These are phyloP conservation scores for Nephrotoma appendiculata DNA, from an alignment of 2,888 invertebrate species.

Conservation along the genomic window DNA sequence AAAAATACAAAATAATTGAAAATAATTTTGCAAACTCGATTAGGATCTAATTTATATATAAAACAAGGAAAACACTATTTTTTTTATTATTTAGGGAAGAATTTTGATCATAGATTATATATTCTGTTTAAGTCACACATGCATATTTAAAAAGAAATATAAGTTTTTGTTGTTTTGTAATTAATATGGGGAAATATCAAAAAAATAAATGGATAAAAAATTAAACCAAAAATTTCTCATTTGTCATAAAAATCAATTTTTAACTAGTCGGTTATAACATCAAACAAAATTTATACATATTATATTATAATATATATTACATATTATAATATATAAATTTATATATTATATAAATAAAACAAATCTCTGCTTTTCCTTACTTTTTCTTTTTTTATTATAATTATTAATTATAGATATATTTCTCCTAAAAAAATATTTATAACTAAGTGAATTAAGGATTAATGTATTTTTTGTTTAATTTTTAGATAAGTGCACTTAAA, in stretches of 20 bases:
- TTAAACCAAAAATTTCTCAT: not conserved
- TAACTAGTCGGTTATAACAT: not conserved
- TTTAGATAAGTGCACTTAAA: conserved; percentile 4
- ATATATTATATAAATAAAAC: not conserved
- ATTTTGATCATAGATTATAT: not conserved
- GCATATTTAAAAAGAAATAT: not conserved
- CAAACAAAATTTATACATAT: not conserved
- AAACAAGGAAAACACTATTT: not conserved
- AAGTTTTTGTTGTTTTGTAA: not conserved
- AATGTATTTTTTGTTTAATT: not conserved
- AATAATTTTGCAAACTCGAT: not conserved
- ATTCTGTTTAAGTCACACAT: not conserved
- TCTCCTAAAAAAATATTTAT: not conserved
- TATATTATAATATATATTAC: not conserved
- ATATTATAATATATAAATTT: not conserved
- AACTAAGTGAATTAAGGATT: not conserved
- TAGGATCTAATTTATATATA: not conserved
- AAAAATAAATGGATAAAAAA: not conserved
- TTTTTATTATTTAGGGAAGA: not conserved
- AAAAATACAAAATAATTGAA: not conserved
- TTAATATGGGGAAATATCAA: not conserved
- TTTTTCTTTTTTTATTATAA: not conserved
- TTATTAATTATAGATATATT: not conserved
- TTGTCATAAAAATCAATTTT: not conserved
- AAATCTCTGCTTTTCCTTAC: not conserved